Base-by-base conservation (phyloP, 2,797 vertebrate species). In the Loris lydekkerianus region DNA sequence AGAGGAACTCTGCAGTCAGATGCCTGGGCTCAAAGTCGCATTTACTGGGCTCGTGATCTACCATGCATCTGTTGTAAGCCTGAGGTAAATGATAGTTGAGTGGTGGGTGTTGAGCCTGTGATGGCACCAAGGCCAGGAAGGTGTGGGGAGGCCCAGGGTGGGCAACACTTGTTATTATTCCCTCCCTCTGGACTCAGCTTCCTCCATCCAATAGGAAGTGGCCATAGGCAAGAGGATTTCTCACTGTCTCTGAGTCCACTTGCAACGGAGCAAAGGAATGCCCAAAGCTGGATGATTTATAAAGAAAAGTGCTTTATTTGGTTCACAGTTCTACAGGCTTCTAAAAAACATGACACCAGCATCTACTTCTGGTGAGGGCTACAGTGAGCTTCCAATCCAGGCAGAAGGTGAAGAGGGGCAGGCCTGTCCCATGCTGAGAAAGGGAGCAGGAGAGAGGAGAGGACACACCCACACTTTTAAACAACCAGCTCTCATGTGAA, bases 21-120 rank as follows among this genome's bases (percentile, higher is more conserved):
- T 2, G 7, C 23, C 29, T 37, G 27, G 60, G 25, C 10, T 85
- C 27, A 15, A 15, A 80, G 63, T 20, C 63, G 23, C 18, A 2
- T 37, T 84, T 49, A 7, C 60, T 25, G 40, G 37, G 10, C 10
- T 0, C 0, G 18, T 73, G 56, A 34, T 18, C 25, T 56, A 23
- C 56, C 67, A 29, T 11, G 31, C n/a, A 31, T 34, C 49, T 37
- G 76, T 23, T 21, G 2, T 0, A 18, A 46, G 82, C 9, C 60
- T 49, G 18, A 14, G 29, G 53, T 21, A 31, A 34, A 18, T 11
- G 18, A 72, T 8, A 21, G 15, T 14, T 0, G 0, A 1, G 4
- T 18, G 0, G 0, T 25, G 3, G 1, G 18, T 23, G 7, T 18
- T 77, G 72, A 37, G 10, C 70, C 37, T 0, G 56, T 49, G 46